phyloP scores from a whole-genome alignment of 2,113 vertebrate genomes.

The Barbus barbus region DNA sequence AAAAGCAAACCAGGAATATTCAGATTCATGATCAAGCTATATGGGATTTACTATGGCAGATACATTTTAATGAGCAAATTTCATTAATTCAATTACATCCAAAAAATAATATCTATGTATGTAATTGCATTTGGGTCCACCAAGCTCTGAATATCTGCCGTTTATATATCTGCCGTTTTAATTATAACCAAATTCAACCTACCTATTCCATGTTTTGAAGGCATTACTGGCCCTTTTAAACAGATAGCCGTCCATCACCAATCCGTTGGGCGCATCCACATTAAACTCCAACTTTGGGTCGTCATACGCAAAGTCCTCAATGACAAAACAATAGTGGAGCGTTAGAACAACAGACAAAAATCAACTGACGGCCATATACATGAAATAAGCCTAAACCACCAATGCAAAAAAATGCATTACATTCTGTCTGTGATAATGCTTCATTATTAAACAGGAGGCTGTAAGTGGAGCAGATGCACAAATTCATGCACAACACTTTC shows the following conservation, averaged over 20 bases:
- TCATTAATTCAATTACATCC: background rate
- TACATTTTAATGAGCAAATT: background rate
- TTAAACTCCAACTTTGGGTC: slow-evolving; percentile 92
- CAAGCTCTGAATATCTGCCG: background rate
- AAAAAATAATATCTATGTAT: no score
- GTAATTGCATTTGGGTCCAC: no score
- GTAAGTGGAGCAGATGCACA: slow-evolving; percentile 33
- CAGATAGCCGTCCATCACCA: slow-evolving; percentile 98
- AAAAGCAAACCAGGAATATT: background rate
- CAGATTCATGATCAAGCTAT: background rate
- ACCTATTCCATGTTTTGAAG: slow-evolving; percentile 99
- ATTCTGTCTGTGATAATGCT: background rate
- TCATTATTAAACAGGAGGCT: background rate
- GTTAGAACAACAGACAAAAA: background rate
- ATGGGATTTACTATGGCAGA: background rate
- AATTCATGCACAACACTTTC: slow-evolving; percentile 5
- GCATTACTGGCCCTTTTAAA: slow-evolving; percentile 99
- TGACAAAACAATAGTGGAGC: slow-evolving; percentile 20
- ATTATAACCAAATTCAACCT: no score
- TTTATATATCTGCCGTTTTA: no score
- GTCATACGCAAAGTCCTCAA: slow-evolving; percentile 92
- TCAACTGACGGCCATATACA: background rate
- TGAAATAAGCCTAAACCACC: background rate
- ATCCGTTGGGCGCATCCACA: slow-evolving; percentile 90
- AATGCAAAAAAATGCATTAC: background rate